A percentile compares a stretch with the other conserved stretches of the same genome.
Evolutionary conservation across 2,888 invertebrate species (phyloP).

Genomic region (Xanthia icteritia): DNA sequence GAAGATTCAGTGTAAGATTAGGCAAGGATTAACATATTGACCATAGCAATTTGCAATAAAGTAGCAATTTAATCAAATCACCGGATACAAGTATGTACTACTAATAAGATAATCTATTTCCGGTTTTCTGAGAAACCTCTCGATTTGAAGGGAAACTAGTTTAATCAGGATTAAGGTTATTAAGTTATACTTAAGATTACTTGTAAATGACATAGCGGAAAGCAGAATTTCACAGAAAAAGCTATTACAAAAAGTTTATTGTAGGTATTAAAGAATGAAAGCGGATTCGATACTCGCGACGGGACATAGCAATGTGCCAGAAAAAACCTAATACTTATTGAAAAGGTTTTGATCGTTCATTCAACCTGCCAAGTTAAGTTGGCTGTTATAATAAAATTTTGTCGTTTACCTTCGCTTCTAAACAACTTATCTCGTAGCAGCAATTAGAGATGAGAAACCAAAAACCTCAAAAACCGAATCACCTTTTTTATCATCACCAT

Average conservation of each 20-base stretch:
- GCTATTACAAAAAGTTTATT: background rate
- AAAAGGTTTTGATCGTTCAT: conserved; percentile 8
- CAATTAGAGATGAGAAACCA: background rate
- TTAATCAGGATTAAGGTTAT: conserved; percentile 14
- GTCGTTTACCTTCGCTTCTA: background rate
- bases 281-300: background rate
- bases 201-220: background rate
- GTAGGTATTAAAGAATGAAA: background rate
- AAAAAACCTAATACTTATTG: background rate
- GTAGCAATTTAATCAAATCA: conserved; percentile 32
- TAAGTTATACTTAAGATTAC: background rate
- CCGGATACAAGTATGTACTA: conserved; percentile 36
- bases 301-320: background rate
- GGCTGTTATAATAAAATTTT: background rate
- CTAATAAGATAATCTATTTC: conserved; percentile 52
- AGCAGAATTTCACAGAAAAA: background rate
- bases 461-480: background rate
- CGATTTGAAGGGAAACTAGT: conserved; percentile 44
- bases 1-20: conserved; percentile 17
- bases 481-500: background rate
- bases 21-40: conserved; percentile 24
- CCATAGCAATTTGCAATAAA: conserved; percentile 35
- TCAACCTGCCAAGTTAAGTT: no score
- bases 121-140: conserved; percentile 48
- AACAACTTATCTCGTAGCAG: background rate